A percentile compares a stretch with the other conserved stretches of the same genome.
Evolutionary conservation across 2,113 vertebrate species (phyloP).

Genomic region (Grammomys dolichurus): DNA sequence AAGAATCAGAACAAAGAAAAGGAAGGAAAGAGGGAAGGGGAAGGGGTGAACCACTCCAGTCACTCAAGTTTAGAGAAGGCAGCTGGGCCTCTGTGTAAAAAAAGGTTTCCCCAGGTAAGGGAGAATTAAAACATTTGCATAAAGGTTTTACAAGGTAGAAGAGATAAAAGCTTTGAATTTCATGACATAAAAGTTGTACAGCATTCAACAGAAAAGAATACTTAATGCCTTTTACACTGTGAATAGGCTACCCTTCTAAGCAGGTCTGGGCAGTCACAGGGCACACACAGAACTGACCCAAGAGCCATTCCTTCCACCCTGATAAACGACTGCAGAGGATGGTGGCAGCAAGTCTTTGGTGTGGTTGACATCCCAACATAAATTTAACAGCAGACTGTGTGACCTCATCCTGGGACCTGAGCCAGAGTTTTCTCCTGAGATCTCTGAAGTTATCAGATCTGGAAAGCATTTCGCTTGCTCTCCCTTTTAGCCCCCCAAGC

Average conservation of each 20-base stretch:
- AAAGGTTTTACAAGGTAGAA: neutral
- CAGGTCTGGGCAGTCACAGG: neutral
- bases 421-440: slow-evolving; percentile 84
- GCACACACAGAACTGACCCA: neutral
- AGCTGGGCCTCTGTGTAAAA: neutral
- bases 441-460: slow-evolving; percentile 83
- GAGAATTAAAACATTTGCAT: neutral
- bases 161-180: neutral
- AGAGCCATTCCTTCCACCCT: neutral
- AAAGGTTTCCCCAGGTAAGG: neutral
- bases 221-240: neutral
- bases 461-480: slow-evolving; percentile 81
- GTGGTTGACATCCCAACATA: slow-evolving; percentile 70
- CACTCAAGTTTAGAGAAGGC: neutral
- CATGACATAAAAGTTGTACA: neutral
- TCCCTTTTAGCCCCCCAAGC: slow-evolving; percentile 48
- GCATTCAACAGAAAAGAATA: neutral
- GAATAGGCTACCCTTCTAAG: neutral
- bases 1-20: neutral
- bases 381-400: slow-evolving; percentile 77
- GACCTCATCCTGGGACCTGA: slow-evolving; percentile 80
- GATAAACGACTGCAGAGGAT: slow-evolving; percentile 58
- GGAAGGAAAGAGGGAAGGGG: neutral
- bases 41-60: too few species aligned
- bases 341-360: neutral